Evolutionary conservation across 2,113 vertebrate species (phyloP).

Genomic region (Poecilia latipinna): DNA sequence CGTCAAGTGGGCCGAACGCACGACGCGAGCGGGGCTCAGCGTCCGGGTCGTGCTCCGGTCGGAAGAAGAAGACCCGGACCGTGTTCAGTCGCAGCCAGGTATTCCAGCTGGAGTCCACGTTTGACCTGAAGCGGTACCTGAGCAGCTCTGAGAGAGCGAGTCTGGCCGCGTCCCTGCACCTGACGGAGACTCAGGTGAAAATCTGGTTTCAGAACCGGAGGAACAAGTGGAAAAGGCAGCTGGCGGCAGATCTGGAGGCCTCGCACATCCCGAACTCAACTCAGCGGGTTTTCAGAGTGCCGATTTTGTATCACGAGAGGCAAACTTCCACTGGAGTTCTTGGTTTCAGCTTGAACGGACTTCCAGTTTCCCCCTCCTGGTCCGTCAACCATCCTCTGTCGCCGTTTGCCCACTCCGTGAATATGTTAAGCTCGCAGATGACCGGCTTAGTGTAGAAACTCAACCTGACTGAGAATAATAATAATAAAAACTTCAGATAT

Average conservation of each 20-base stretch:
- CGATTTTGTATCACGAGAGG: slow-evolving; percentile 91
- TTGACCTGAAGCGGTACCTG: slow-evolving; percentile 89
- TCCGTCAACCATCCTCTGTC: slow-evolving; percentile 85
- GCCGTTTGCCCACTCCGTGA: slow-evolving; percentile 86
- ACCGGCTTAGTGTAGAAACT: slow-evolving; percentile 86
- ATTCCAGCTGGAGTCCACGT: slow-evolving; percentile 90
- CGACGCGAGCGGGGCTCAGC: slow-evolving; percentile 50
- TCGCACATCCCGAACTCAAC: slow-evolving; percentile 83
- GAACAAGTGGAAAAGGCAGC: slow-evolving; percentile 93
- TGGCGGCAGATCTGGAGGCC: slow-evolving; percentile 89
- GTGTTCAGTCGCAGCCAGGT: slow-evolving; percentile 91
- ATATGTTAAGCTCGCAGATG: slow-evolving; percentile 89
- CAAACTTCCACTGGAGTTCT: slow-evolving; percentile 69
- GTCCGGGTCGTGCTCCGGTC: slow-evolving; percentile 50
- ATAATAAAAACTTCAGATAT: background rate
- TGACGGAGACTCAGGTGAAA: slow-evolving; percentile 92
- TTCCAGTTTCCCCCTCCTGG: slow-evolving; percentile 81
- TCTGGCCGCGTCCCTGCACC: slow-evolving; percentile 85
- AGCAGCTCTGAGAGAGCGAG: slow-evolving; percentile 89
- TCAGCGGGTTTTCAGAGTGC: slow-evolving; percentile 90
- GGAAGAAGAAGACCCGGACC: slow-evolving; percentile 91
- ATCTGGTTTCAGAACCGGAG: slow-evolving; percentile 93
- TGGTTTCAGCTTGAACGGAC: slow-evolving; percentile 81
- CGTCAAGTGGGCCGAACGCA: slow-evolving; percentile 36
- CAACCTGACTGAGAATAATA: background rate